A percentile compares a stretch with the other conserved stretches of the same genome.
Evolutionary conservation across 2,113 vertebrate species (phyloP).

Genomic region (Chascanopsetta lugubris): DNA sequence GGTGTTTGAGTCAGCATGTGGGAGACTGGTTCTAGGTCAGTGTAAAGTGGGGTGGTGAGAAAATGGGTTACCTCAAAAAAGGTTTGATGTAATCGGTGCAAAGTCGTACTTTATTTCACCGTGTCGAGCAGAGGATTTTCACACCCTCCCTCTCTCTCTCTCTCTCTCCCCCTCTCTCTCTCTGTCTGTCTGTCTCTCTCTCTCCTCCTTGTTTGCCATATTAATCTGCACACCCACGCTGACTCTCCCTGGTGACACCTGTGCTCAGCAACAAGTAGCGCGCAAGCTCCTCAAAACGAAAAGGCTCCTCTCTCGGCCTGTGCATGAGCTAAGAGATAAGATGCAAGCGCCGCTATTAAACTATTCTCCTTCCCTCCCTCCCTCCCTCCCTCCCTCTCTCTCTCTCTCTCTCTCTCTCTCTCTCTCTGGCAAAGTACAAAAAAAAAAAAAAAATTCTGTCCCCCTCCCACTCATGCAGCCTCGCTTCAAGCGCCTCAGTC

Average conservation of each 20-base stretch:
- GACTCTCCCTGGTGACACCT: constrained; percentile 33
- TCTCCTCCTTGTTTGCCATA: constrained; percentile 31
- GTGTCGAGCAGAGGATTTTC: constrained; percentile 3
- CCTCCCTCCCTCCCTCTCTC: constrained; percentile 47
- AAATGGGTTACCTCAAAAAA: constrained; percentile 48
- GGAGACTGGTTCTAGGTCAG: constrained; percentile 50
- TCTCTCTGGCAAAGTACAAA: constrained; percentile 61
- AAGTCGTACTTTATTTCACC: constrained; percentile 20
- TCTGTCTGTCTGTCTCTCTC: too few relatives aligned
- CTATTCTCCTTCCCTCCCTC: background rate
- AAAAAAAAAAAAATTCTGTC: constrained; percentile 58
- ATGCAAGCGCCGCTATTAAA: constrained; percentile 30
- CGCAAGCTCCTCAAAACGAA: constrained; percentile 4
- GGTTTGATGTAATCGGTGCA: constrained; percentile 36
- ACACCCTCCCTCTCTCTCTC: background rate
- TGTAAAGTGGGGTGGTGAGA: constrained; percentile 20
- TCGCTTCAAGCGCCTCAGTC: constrained; percentile 59
- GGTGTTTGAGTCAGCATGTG: constrained; percentile 48
- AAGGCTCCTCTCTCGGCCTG: constrained; percentile 11
- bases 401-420: constrained; percentile 34
- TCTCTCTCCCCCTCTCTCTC: background rate
- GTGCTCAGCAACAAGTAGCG: constrained; percentile 25
- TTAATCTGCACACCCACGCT: constrained; percentile 37
- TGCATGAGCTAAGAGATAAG: constrained; percentile 16
- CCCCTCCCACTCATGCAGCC: constrained; percentile 69